Evolutionary conservation across 2,888 invertebrate genomes (phyloP).

Genomic region (Eupithecia inturbata): DNA sequence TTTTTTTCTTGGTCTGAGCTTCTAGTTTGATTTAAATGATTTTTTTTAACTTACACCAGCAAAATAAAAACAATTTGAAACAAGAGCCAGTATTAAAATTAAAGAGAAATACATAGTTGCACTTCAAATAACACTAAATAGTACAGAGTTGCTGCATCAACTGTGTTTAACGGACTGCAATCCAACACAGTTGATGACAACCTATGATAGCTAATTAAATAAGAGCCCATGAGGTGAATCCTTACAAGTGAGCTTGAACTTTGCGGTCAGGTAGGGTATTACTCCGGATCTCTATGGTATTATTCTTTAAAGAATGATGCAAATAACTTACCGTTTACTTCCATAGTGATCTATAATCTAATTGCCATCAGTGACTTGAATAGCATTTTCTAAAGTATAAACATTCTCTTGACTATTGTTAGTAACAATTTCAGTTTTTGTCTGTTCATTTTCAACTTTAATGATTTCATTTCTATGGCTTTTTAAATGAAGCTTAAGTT

Average conservation of each 20-base stretch:
- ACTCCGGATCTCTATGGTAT: not conserved
- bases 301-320: conserved; percentile 8
- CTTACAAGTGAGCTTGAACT: conserved; percentile 31
- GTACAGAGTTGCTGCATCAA: not conserved
- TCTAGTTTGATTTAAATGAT: not conserved
- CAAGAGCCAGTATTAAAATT: conserved; percentile 42
- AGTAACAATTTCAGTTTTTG: not conserved
- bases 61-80: conserved; percentile 43
- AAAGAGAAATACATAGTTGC: conserved; percentile 48
- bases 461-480: conserved; percentile 76
- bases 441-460: not conserved
- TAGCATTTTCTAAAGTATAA: not conserved
- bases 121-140: conserved; percentile 15
- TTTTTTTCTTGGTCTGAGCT: too few species aligned
- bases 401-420: not conserved
- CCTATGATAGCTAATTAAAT: conserved; percentile 44
- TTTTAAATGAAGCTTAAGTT: conserved; percentile 86
- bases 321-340: conserved; percentile 11
- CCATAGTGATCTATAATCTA: not conserved
- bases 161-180: not conserved
- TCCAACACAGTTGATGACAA: conserved; percentile 6
- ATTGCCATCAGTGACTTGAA: not conserved
- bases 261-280: conserved; percentile 4
- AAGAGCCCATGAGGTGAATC: conserved; percentile 42
- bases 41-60: conserved; percentile 52